Percentiles rank a stretch among this genome's conserved stretches.
phyloP scores from a whole-genome alignment of 2,113 vertebrate genomes.

The Bettongia penicillata region DNA sequence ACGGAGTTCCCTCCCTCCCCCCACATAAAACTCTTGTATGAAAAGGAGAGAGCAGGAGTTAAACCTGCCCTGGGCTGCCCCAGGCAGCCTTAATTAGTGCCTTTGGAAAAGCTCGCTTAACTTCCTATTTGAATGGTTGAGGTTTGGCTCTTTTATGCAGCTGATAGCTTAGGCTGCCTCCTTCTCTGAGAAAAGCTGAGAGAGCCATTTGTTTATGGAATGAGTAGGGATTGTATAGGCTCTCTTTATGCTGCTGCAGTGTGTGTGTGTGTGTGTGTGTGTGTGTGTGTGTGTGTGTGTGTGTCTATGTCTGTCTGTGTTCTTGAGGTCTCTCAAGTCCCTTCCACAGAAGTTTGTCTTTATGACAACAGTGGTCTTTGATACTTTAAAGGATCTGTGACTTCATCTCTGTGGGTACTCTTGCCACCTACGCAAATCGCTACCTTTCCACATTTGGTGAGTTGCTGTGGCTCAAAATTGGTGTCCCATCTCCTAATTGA shows the following conservation, averaged over 20 bases:
- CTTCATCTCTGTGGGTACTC: background rate
- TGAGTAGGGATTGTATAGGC: background rate
- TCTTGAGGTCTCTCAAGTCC: background rate
- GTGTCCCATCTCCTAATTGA: background rate
- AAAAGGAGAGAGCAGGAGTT: conserved; percentile 47
- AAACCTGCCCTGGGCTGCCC: conserved; percentile 57
- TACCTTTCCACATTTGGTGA: background rate
- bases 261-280: background rate
- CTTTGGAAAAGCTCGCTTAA: conserved; percentile 77
- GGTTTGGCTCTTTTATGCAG: conserved; percentile 67
- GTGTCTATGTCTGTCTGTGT: background rate
- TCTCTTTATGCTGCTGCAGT: background rate
- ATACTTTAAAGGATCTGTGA: background rate
- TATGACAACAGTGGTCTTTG: background rate
- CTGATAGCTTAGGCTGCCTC: conserved; percentile 71
- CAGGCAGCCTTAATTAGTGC: conserved; percentile 79
- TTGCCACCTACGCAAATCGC: background rate
- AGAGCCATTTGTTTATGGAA: conserved; percentile 73
- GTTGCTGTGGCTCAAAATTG: background rate
- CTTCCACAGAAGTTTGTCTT: background rate
- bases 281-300: background rate
- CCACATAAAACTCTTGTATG: conserved; percentile 33
- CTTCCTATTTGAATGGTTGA: conserved; percentile 74
- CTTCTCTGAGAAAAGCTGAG: conserved; percentile 72
- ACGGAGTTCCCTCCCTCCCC: conserved; percentile 71